Evolutionary conservation across 1,140 invertebrate species (phyloP), one percentile per base, ranked within the genome.

Genomic region (Achatina immaculata): DNA sequence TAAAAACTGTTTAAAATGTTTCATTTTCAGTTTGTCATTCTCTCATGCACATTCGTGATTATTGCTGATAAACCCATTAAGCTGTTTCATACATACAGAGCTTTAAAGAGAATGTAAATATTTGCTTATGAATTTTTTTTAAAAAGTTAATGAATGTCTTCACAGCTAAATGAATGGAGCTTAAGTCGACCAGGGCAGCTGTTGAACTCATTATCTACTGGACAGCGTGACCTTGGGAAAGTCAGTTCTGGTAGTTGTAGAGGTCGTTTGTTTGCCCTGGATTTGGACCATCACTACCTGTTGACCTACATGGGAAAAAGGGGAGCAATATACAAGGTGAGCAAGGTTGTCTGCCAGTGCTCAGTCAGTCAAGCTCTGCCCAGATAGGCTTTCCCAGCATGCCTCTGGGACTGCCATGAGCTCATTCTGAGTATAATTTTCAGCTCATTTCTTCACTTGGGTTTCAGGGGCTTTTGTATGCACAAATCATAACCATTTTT

Each of bases 251-350:
- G 78, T 9, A 72, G 78, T 40, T 40, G 55, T n/a, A 14, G 78
- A 21, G 45, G 66, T n/a, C 48, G 78, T 36, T 34, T 80, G 42
- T 80, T 71, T 42, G 28, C 66, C 34, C 66, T 80, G 36, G 78
- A 80, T 45, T 1, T 55, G 31, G 78, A 80, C 7, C 6, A 58
- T 28, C 66, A 80, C 24, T 72, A 80, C 84, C 92, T 94, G 84
- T 83, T 95, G 45, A 92, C 94, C 28, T 94, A 93, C 86, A 93
- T 92, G 6, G 91, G 92, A 80, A 90, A 81, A 62, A 93, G 93
- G 74, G 93, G 93, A 75, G 92, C 92, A 73, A 93, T 95, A 79
- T 94, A 94, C 85, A 93, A 93, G 90, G 94, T 94, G 89, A 85
- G 83, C n/a, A n/a, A n/a, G n/a, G n/a, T n/a, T n/a, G n/a, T n/a